Conservation (phyloP, 2,888 invertebrate species). For the Cerastis leucographa region DNA sequence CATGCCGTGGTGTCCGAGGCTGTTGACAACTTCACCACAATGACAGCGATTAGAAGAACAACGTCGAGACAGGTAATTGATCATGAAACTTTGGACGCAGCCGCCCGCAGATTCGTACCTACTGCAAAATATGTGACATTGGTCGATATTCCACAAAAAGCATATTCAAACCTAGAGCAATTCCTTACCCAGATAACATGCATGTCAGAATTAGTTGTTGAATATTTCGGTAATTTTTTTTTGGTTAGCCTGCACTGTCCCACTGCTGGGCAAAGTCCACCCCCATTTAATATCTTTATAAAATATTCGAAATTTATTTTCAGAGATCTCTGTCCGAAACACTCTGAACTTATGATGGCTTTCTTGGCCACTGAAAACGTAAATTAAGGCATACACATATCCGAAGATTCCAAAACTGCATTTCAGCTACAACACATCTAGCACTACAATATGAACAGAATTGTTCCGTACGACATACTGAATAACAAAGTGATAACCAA, state of each 20-base stretch:
- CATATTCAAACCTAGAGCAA: not conserved
- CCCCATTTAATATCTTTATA: not conserved
- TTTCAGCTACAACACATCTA: not conserved
- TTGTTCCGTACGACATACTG: not conserved
- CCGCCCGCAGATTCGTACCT: not conserved
- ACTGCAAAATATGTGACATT: not conserved
- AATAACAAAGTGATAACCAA: constrained; percentile 27
- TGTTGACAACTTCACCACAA: too few relatives aligned
- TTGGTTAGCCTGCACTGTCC: too few relatives aligned
- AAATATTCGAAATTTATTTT: not conserved
- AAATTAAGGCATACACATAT: not conserved
- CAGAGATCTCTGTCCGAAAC: not conserved
- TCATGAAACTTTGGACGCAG: not conserved
- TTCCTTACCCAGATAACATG: not conserved
- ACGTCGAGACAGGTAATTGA: not conserved
- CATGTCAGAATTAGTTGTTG: not conserved
- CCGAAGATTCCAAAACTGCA: not conserved
- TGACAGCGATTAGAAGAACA: too few relatives aligned
- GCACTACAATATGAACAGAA: not conserved
- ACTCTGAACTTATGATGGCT: not conserved
- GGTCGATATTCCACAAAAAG: not conserved
- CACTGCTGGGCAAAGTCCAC: too few relatives aligned
- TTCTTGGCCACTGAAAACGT: not conserved
- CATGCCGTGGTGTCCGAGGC: too few relatives aligned
- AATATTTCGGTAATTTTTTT: too few relatives aligned